phyloP scores from a whole-genome alignment of 92 coral and sea anemone species.

The Parazoanthus swiftii region DNA sequence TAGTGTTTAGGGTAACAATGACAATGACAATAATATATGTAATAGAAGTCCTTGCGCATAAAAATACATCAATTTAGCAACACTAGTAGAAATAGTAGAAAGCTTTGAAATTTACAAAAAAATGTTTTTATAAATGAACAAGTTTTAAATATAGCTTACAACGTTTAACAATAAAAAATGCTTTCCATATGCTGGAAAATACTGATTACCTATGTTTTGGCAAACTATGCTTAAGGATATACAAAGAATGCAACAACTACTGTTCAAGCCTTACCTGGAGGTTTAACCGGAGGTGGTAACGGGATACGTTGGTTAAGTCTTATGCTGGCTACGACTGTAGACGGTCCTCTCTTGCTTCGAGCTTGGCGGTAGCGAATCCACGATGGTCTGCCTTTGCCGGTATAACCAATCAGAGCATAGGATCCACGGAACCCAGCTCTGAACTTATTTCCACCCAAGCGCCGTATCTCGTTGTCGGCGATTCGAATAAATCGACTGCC shows the following conservation, averaged over 20 bases:
- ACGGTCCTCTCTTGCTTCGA: slow-evolving; percentile 15
- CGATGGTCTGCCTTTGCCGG: slow-evolving; percentile 26
- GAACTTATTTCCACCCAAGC: slow-evolving; percentile 31
- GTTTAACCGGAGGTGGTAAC: slow-evolving; percentile 14
- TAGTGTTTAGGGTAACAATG: no score
- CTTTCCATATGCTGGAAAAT: no score
- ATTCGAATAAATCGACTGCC: slow-evolving; percentile 2
- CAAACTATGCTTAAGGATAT: background rate
- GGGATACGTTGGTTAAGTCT: slow-evolving; percentile 36
- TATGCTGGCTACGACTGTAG: slow-evolving; percentile 34
- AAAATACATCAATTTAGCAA: no score
- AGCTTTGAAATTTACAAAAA: no score
- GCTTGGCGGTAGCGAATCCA: slow-evolving; percentile 30
- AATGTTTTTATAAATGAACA: no score
- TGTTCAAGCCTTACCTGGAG: slow-evolving; percentile 9
- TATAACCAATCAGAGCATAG: slow-evolving; percentile 13
- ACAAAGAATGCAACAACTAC: background rate
- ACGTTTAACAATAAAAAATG: no score
- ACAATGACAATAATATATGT: no score
- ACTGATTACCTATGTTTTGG: no score
- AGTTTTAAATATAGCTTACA: no score
- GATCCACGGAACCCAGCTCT: slow-evolving; percentile 23
- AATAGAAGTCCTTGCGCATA: no score
- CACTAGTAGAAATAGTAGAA: no score
- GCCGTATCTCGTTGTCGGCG: slow-evolving; percentile 29